These are phyloP conservation scores for Erythrocercus mccallii DNA, from an alignment of 2,113 vertebrate species.

Conservation along the genomic window DNA sequence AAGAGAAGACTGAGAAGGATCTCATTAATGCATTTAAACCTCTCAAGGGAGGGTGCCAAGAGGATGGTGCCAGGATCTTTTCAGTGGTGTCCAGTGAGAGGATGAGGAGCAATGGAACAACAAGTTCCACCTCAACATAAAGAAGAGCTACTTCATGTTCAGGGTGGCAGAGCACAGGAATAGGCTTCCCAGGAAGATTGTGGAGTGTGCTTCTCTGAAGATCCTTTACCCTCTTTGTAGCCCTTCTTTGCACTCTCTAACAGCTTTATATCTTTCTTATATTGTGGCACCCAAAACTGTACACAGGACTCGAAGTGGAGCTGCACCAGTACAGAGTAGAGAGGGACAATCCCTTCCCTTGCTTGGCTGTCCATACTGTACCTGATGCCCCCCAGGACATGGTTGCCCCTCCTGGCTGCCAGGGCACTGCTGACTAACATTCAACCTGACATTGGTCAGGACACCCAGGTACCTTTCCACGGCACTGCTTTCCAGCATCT, in stretches of 20 bases:
- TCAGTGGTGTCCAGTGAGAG: not conserved
- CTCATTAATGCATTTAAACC: not conserved
- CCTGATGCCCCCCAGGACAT: too few relatives aligned
- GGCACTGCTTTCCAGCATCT: not conserved
- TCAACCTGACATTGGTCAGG: not conserved
- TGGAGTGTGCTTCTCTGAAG: not conserved
- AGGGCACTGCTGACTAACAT: not conserved
- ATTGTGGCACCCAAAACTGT: not conserved
- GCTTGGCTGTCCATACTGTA: accelerated
- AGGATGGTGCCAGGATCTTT: not conserved
- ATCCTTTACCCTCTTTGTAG: not conserved
- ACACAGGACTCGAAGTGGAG: accelerated
- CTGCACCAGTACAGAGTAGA: not conserved
- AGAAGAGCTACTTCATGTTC: not conserved
- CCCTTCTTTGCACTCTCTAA: not conserved
- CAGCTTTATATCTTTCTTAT: not conserved
- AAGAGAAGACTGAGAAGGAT: not conserved
- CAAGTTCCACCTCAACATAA: not conserved
- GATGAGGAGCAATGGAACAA: not conserved
- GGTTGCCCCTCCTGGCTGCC: not conserved
- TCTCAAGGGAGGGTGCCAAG: not conserved
- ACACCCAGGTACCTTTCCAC: too few relatives aligned
- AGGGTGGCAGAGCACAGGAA: not conserved
- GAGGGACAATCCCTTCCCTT: not conserved
- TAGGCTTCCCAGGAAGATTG: not conserved